A percentile compares a stretch with the other conserved stretches of the same genome.
These are phyloP conservation scores for Agelaius tricolor DNA, from an alignment of 2,113 vertebrate genomes.

Conservation along the genomic window DNA sequence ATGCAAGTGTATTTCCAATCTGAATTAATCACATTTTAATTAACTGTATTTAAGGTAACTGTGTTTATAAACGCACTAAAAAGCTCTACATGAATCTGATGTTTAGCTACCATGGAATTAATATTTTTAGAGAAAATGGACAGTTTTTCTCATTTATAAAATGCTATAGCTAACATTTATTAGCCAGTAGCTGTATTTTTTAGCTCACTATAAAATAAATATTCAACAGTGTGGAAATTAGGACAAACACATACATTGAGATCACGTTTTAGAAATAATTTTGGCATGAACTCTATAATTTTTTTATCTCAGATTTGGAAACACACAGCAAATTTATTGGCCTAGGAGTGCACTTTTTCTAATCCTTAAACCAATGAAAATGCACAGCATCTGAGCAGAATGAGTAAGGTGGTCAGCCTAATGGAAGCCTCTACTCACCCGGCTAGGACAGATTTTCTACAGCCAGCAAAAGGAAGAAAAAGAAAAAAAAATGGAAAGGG, in stretches of 20 bases:
- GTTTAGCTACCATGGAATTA: background rate
- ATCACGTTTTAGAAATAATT: background rate
- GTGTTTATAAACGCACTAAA: background rate
- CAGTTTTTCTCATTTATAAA: background rate
- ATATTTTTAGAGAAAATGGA: background rate
- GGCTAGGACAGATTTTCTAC: conserved; percentile 94
- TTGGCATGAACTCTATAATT: background rate
- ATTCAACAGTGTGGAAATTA: background rate
- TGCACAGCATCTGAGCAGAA: conserved; percentile 74
- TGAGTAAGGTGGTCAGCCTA: conserved; percentile 62
- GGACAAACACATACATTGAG: background rate
- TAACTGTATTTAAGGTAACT: background rate
- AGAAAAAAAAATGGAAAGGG: conserved; percentile 62
- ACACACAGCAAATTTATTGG: background rate
- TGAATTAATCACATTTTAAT: conserved; percentile 14
- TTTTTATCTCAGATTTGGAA: background rate
- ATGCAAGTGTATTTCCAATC: conserved; percentile 79
- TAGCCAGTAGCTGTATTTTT: background rate
- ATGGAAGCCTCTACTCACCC: conserved; percentile 86
- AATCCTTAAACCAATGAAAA: conserved; percentile 73
- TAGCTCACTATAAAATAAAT: background rate
- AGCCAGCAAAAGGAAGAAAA: conserved; percentile 81
- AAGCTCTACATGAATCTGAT: background rate
- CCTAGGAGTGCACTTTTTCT: background rate
- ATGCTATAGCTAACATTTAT: background rate